Evolutionary conservation across 2,888 invertebrate genomes (phyloP).

Genomic region (Tethea ocularis): DNA sequence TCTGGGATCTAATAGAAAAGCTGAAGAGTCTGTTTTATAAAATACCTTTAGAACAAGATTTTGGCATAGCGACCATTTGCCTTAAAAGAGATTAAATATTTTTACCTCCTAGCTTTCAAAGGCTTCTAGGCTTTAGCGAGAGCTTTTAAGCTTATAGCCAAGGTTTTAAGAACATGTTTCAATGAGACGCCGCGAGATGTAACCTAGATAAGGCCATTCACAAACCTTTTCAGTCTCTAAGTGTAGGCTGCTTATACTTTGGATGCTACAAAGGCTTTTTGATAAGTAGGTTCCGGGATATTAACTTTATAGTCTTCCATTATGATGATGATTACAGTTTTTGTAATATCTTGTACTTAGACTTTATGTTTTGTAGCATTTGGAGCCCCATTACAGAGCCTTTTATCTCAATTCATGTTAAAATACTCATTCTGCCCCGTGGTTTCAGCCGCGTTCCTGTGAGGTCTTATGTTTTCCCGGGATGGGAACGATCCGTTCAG

Average conservation of each 20-base stretch:
- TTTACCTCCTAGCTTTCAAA: constrained; percentile 5
- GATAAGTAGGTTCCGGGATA: not conserved
- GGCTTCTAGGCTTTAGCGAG: constrained; percentile 15
- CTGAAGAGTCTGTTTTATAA: too few species aligned
- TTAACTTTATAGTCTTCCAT: not conserved
- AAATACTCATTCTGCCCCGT: too few species aligned
- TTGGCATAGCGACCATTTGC: too few species aligned
- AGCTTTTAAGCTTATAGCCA: constrained; percentile 30
- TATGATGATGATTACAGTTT: not conserved
- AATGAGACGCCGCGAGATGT: constrained; percentile 52
- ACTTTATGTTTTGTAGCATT: too few species aligned
- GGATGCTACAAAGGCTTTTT: not conserved
- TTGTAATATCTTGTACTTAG: not conserved
- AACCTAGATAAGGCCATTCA: constrained; percentile 55
- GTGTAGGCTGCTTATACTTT: constrained; percentile 1
- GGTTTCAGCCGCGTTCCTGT: too few species aligned
- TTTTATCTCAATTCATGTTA: too few species aligned
- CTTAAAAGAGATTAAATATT: not conserved
- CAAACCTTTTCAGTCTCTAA: constrained; percentile 11
- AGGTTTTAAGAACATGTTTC: constrained; percentile 38
- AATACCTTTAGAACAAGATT: too few species aligned
- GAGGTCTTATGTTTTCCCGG: too few species aligned
- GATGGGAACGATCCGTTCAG: too few species aligned
- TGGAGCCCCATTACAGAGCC: too few species aligned
- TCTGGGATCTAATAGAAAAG: too few species aligned